A percentile compares a stretch with the other conserved stretches of the same genome.
Evolutionary conservation across 1,140 invertebrate genomes (phyloP).

Genomic region (Forficula auricularia): DNA sequence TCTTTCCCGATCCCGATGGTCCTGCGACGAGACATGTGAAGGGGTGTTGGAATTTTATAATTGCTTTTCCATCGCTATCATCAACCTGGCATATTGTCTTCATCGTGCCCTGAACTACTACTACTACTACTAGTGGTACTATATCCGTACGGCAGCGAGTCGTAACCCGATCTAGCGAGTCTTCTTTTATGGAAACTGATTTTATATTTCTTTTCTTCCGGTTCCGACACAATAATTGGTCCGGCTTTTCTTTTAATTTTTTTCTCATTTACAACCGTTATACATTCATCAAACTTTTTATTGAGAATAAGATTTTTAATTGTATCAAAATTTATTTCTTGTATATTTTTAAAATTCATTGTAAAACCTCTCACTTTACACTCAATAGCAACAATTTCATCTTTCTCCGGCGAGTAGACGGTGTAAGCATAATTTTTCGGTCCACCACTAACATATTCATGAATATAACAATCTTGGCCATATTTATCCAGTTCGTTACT

Average conservation of each 20-base stretch:
- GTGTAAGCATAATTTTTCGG: conserved; percentile 3
- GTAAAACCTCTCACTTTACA: not conserved
- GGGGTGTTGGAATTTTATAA: conserved; percentile 6
- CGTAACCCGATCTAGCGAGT: not conserved
- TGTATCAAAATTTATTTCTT: conserved; percentile 1
- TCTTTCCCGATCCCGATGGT: conserved; percentile 6
- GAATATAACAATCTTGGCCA: not conserved
- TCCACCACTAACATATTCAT: not conserved
- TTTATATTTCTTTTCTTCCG: not conserved
- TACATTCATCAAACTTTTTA: not conserved
- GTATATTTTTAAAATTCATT: not conserved
- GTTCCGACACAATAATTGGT: not conserved
- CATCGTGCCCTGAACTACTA: not conserved
- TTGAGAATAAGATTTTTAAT: not conserved
- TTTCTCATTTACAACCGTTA: not conserved
- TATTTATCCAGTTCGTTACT: not conserved
- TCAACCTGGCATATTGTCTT: not conserved
- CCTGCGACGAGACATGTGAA: conserved; percentile 2
- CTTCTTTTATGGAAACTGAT: not conserved
- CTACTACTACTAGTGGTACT: not conserved
- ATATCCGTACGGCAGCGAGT: not conserved
- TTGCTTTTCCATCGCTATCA: not conserved
- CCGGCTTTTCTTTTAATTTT: conserved; percentile 1
- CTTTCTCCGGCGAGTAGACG: too few relatives aligned
- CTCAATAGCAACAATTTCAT: too few relatives aligned